phyloP scores from a whole-genome alignment of 2,797 vertebrate species.

The Intellagama lesueurii region DNA sequence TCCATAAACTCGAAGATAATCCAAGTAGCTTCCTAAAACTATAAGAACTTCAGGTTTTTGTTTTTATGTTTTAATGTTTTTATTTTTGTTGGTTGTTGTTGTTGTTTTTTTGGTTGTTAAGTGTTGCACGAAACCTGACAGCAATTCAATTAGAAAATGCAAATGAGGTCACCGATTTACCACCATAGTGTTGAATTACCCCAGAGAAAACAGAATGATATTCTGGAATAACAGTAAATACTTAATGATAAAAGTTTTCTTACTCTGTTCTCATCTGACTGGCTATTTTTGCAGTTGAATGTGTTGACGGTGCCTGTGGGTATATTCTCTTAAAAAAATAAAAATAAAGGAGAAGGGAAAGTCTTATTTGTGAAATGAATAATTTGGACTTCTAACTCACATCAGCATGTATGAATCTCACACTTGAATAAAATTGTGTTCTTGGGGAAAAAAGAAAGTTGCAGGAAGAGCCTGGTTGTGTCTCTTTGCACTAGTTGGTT shows the following conservation, averaged over 20 bases:
- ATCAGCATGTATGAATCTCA: constrained; percentile 58
- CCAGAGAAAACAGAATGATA: constrained; percentile 60
- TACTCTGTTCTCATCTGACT: constrained; percentile 39
- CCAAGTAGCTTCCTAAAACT: constrained; percentile 52
- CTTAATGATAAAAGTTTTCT: constrained; percentile 60
- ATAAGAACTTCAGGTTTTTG: constrained; percentile 38
- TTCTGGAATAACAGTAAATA: constrained; percentile 70
- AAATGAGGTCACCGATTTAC: constrained; percentile 80
- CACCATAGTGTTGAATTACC: constrained; percentile 62
- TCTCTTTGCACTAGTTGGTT: not conserved
- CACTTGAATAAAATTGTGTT: constrained; percentile 31
- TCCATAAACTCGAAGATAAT: constrained; percentile 38
- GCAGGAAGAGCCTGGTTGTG: not conserved
- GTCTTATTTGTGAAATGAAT: constrained; percentile 54
- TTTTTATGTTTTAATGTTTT: not conserved
- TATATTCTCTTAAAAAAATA: constrained; percentile 41
- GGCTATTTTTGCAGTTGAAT: constrained; percentile 21
- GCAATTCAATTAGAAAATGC: constrained; percentile 86
- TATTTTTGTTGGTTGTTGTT: not conserved
- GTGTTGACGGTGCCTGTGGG: constrained; percentile 49
- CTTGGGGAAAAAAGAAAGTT: not conserved
- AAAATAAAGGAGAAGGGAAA: not conserved
- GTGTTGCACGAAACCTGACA: constrained; percentile 83
- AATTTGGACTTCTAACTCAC: constrained; percentile 12
- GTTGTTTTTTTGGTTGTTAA: constrained; percentile 67